Base-by-base conservation (phyloP, 2,888 invertebrate genomes). In the Trachelus iudaicus region DNA sequence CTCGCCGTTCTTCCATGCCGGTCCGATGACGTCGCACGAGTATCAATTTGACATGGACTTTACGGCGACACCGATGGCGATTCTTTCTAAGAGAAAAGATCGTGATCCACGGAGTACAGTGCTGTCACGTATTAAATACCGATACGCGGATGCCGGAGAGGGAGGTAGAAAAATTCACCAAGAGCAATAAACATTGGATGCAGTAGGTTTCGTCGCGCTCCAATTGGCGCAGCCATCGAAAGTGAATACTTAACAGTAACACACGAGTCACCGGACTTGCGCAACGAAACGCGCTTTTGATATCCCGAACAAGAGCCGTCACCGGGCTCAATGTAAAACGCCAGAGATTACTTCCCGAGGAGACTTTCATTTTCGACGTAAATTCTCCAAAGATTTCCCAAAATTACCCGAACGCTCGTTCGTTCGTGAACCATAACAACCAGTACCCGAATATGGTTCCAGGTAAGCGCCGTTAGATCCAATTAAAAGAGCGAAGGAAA, bases 241-340 rank as follows among this genome's bases (percentile, higher is more conserved):
- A 85, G 85, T 83, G 84, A 85, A 85, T 79, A 85, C 76, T 79
- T 75, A 75, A 77, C 75, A 76, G 82, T 83, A 83, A 84, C 73
- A 78, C 82, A 78, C 35, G 12, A 84, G 84, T 80, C 79, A 79
- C 76, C 80, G 73, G 69, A 74, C 81, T 81, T 79, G 81, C 80
- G 75, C 79, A 82, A 80, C 80, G 69, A 31, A 34, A 13, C 33
- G 33, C 12, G 71, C 34, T 23, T 71, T 71, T 33, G 33, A 34
- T 12, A 12, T 31, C 31, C 4, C 2, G 31, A 34, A 71, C 71
- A 12, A 71, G 71, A 31, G 71, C 33, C 71, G 33, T 33, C 71
- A 34, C 12, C 35, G 12, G 3, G 9, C 71, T 31, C 71, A 23
- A 11, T 31, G 13, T 6, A 71, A 71, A 71, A 71, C 33, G 31